Percentiles rank a stretch among this genome's conserved stretches.
Evolutionary conservation across 2,113 vertebrate species (phyloP).

Genomic region (Siniperca chuatsi): DNA sequence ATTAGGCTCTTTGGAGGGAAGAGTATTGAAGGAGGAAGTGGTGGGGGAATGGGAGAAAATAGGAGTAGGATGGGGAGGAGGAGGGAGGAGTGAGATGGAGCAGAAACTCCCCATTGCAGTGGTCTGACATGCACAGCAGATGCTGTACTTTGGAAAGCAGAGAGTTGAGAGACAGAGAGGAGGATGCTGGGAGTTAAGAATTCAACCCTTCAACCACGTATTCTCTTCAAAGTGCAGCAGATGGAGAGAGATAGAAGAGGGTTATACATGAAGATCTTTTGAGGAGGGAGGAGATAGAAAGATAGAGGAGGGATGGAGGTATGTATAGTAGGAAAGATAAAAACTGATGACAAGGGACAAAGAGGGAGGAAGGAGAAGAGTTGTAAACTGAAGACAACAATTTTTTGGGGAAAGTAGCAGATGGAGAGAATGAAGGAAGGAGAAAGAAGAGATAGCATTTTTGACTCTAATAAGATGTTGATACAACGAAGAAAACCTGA

Average conservation of each 20-base stretch:
- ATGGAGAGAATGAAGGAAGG: background rate
- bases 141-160: constrained; percentile 32
- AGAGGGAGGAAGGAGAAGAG: background rate
- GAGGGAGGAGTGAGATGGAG: constrained; percentile 1
- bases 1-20: constrained; percentile 40
- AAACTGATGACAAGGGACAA: background rate
- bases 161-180: constrained; percentile 17
- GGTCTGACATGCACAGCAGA: constrained; percentile 29
- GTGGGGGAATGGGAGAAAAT: background rate
- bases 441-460: background rate
- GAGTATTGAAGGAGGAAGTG: constrained; percentile 33
- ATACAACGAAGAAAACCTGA: background rate
- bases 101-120: constrained; percentile 10
- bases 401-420: background rate
- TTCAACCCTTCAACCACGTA: constrained; percentile 6
- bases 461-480: background rate
- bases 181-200: constrained; percentile 31
- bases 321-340: background rate
- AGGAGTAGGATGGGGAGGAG: background rate
- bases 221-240: constrained; percentile 32
- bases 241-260: constrained; percentile 2
- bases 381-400: background rate
- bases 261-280: background rate
- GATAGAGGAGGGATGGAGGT: background rate
- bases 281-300: background rate